Evolutionary conservation across 1,140 invertebrate genomes (phyloP), one percentile per base, ranked within the genome.

Genomic region (Pseudomyrmex flavicornis): DNA sequence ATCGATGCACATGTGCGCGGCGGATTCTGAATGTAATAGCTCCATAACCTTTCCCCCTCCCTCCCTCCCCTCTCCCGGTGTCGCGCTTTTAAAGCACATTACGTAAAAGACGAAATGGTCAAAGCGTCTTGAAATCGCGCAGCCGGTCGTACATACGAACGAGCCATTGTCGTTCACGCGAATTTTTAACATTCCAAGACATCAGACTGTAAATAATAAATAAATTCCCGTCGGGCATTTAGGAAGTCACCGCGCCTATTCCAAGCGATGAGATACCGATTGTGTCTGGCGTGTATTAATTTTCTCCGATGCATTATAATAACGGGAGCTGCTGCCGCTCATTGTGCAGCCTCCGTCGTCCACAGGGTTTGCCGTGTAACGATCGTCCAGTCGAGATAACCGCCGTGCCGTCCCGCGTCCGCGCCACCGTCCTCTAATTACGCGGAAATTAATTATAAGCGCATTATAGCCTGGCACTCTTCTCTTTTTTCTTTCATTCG

Each of bases 401-500:
- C 82, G 63, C 86, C 82, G 76, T 74, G 84, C 85, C 85, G 79
- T 84, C 65, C 48, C 61, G 72, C 69, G 62, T 76, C 83, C 72
- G 73, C 70, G 84, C 86, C 66, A 80, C 68, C 76, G 66, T 84
- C 84, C 82, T 84, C 86, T 91, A 91, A 91, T 91, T 91, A 91
- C 89, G 86, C 85, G 83, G 82, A 88, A 87, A 91, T 91, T 89
- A 91, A 91, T 91, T 91, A 89, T 84, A 86, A 85, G 65, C 83
- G 68, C 70, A 75, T 83, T 84, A 84, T 76, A 62, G 62, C 46
- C 22, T 12, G 59, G 10, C 50, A 54, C 48, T 61, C 26, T 54
- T 80, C 50, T 72, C 69, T 79, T 70, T 77, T 62, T 59, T 20
- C 26, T 76, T 65, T 22, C 9, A 44, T 44, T 58, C 48, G 46